These are phyloP conservation scores for Labeo catla DNA, from an alignment of 2,113 vertebrate genomes.

Conservation along the genomic window DNA sequence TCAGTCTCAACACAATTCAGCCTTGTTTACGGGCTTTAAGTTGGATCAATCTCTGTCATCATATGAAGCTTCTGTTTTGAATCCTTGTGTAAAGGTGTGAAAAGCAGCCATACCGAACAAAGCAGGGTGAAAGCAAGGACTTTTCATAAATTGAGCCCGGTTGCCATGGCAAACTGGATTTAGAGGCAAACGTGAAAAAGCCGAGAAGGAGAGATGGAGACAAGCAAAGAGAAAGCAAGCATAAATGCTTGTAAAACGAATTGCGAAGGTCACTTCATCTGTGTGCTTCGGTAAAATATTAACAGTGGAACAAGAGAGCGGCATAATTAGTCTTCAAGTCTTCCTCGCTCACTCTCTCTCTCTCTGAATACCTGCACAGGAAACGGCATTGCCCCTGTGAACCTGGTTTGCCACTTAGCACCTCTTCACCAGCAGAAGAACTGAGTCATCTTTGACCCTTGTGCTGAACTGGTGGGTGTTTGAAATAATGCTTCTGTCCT, in stretches of 20 bases:
- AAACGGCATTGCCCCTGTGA: background rate
- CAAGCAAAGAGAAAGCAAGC: conserved; percentile 22
- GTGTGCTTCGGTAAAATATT: conserved; percentile 46
- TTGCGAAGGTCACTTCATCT: conserved; percentile 53
- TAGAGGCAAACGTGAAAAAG: conserved; percentile 30
- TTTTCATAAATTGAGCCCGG: conserved; percentile 52
- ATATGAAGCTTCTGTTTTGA: conserved; percentile 39
- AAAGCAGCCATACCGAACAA: conserved; percentile 41
- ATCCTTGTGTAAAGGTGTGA: conserved; percentile 41
- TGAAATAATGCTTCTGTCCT: conserved; percentile 30
- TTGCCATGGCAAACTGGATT: conserved; percentile 62
- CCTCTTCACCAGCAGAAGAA: conserved; percentile 1
- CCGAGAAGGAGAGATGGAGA: conserved; percentile 11
- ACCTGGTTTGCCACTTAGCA: conserved; percentile 32
- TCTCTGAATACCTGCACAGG: conserved; percentile 21
- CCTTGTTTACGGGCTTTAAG: conserved; percentile 23
- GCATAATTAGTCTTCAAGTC: conserved; percentile 51
- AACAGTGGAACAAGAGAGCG: conserved; percentile 41
- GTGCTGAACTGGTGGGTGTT: conserved; percentile 9
- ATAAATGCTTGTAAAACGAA: conserved; percentile 54
- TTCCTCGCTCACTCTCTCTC: background rate
- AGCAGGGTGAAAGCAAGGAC: conserved; percentile 41
- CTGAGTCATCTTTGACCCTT: conserved; percentile 41
- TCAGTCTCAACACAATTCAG: background rate
- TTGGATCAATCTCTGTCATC: conserved; percentile 54